A percentile compares a stretch with the other conserved stretches of the same genome.
Evolutionary conservation across 2,888 invertebrate species (phyloP).

Genomic region (Ophonus ardosiacus): DNA sequence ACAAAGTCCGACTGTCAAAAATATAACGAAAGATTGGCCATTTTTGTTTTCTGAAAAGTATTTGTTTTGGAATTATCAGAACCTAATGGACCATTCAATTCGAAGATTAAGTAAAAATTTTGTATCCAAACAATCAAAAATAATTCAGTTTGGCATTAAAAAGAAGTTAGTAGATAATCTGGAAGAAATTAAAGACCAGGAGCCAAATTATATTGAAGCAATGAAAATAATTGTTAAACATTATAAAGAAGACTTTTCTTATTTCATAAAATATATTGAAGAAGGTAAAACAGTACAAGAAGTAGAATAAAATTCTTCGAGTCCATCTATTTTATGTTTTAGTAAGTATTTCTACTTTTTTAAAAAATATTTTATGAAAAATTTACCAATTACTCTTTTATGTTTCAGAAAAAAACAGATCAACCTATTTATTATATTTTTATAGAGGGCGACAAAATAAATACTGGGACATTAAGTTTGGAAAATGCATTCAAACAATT

Average conservation of each 20-base stretch:
- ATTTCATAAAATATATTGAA: background rate
- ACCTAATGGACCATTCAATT: background rate
- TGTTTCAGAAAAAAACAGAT: no score
- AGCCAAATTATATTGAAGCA: background rate
- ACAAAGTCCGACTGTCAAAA: background rate
- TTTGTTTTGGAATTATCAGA: background rate
- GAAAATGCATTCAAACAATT: background rate
- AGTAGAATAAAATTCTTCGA: background rate
- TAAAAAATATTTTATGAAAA: no score
- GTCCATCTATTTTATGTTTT: background rate
- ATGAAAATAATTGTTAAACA: background rate
- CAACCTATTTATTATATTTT: background rate
- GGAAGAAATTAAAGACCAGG: background rate
- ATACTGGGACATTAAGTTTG: background rate
- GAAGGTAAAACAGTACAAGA: background rate
- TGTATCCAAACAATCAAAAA: background rate
- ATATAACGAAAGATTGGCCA: background rate
- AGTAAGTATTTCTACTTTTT: background rate
- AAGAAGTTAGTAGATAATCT: background rate
- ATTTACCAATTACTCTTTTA: no score
- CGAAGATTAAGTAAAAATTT: background rate
- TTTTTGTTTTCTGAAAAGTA: background rate
- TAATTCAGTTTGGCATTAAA: background rate
- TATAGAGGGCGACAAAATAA: background rate
- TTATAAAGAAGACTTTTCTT: background rate